phyloP scores from a whole-genome alignment of 2,113 vertebrate species.

The Coptodon rendalli region DNA sequence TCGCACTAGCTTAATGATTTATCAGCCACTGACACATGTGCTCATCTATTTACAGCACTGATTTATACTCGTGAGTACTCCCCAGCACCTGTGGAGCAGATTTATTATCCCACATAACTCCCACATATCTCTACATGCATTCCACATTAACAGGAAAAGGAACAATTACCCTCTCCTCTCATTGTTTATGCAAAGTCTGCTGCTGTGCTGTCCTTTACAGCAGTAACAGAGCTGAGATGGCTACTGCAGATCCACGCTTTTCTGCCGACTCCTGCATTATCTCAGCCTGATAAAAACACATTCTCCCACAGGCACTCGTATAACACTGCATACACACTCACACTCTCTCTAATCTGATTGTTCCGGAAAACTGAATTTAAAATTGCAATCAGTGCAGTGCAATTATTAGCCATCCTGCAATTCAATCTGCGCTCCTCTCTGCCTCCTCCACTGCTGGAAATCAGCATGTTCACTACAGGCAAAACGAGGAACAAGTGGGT shows the following conservation, averaged over 20 bases:
- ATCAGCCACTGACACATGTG: constrained; percentile 15
- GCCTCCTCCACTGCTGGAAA: constrained; percentile 22
- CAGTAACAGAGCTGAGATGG: constrained; percentile 47
- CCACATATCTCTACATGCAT: not conserved
- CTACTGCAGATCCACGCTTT: constrained; percentile 24
- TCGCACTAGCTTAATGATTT: constrained; percentile 25
- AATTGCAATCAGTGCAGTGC: constrained; percentile 61
- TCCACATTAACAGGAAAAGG: constrained; percentile 3
- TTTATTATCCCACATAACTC: constrained; percentile 2
- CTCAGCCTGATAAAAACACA: constrained; percentile 10
- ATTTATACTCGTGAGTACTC: not conserved
- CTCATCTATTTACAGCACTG: constrained; percentile 28
- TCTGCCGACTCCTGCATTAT: constrained; percentile 59
- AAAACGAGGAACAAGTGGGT: constrained; percentile 7
- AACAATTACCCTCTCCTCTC: not conserved
- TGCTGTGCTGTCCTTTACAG: constrained; percentile 22
- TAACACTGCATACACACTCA: not conserved
- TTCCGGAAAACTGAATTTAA: constrained; percentile 59
- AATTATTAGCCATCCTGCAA: constrained; percentile 58
- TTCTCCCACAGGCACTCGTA: not conserved
- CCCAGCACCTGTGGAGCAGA: constrained; percentile 36
- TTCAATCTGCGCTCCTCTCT: constrained; percentile 27
- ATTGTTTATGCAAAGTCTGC: constrained; percentile 64
- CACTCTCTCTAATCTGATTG: constrained; percentile 51
- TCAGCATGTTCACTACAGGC: constrained; percentile 7